A percentile compares a stretch with the other conserved stretches of the same genome.
Evolutionary conservation across 1,140 invertebrate genomes (phyloP).

Genomic region (Drosophila malerkotliana): DNA sequence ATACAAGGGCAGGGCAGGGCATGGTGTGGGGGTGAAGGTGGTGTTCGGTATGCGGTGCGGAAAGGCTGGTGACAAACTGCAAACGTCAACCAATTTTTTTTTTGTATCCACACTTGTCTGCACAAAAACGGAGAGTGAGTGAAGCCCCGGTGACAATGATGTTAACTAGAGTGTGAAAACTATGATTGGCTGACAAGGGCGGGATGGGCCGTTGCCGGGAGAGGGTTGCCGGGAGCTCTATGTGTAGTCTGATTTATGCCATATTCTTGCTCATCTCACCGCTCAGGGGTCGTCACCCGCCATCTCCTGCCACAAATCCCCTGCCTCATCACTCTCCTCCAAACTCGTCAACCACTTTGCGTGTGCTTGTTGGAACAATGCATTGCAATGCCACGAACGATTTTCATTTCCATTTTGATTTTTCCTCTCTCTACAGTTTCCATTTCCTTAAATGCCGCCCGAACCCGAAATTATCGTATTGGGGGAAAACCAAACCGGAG

Average conservation of each 20-base stretch:
- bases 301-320: slow-evolving; percentile 6
- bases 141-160: slow-evolving; percentile 77
- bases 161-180: slow-evolving; percentile 82
- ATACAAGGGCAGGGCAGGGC: slow-evolving; percentile 9
- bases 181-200: slow-evolving; percentile 73
- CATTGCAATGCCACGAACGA: slow-evolving; percentile 36
- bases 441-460: slow-evolving; percentile 8
- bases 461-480: neutral
- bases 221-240: neutral
- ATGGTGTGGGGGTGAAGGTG: neutral
- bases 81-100: slow-evolving; percentile 70
- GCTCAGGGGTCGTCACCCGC: slow-evolving; percentile 25
- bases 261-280: slow-evolving; percentile 38
- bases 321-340: slow-evolving; percentile 16
- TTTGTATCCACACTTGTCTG: slow-evolving; percentile 17
- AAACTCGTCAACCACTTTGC: slow-evolving; percentile 40
- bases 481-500: slow-evolving; percentile 4
- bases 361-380: slow-evolving; percentile 41
- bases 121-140: slow-evolving; percentile 50
- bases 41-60: neutral
- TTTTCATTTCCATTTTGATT: slow-evolving; percentile 47
- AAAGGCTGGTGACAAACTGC: slow-evolving; percentile 57
- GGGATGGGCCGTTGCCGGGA: neutral
- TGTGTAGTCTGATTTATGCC: slow-evolving; percentile 41
- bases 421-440: slow-evolving; percentile 2